Percentiles rank a stretch among this genome's conserved stretches.
phyloP scores from a whole-genome alignment of 2,888 invertebrate genomes.

The Dasysyrphus albostriatus region DNA sequence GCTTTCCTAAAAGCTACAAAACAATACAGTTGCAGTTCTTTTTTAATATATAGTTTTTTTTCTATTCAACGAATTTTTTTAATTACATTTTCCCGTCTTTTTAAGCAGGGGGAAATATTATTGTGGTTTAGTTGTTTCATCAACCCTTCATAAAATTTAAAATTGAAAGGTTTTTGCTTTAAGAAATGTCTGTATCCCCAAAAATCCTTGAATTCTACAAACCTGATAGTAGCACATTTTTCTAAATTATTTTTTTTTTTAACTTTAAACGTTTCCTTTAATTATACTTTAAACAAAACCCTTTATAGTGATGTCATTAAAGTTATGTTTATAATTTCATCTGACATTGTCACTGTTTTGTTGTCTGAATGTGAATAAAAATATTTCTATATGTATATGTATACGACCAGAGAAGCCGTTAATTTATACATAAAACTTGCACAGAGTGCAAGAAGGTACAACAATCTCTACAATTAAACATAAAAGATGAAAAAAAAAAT shows the following conservation, averaged over 20 bases:
- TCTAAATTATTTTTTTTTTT: not conserved
- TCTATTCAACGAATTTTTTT: too few relatives aligned
- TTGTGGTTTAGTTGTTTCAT: too few relatives aligned
- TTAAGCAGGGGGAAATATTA: too few relatives aligned
- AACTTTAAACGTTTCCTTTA: not conserved
- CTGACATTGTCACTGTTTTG: not conserved
- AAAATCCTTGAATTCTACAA: too few relatives aligned
- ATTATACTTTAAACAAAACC: not conserved
- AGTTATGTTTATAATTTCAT: constrained; percentile 26
- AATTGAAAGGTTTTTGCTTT: too few relatives aligned
- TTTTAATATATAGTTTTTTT: too few relatives aligned
- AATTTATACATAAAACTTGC: constrained; percentile 26
- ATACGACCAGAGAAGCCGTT: not conserved
- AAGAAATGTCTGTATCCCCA: too few relatives aligned
- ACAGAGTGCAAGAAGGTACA: constrained; percentile 13
- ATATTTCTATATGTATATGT: not conserved
- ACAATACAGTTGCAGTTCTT: too few relatives aligned
- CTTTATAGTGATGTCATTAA: constrained; percentile 20
- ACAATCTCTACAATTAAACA: constrained; percentile 31
- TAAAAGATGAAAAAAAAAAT: constrained; percentile 40
- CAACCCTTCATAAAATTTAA: too few relatives aligned
- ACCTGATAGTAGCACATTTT: not conserved
- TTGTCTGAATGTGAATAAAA: not conserved
- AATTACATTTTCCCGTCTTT: too few relatives aligned
- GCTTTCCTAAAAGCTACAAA: too few relatives aligned